Conservation (phyloP, 2,888 invertebrate species). For the Orthosia gracilis region DNA sequence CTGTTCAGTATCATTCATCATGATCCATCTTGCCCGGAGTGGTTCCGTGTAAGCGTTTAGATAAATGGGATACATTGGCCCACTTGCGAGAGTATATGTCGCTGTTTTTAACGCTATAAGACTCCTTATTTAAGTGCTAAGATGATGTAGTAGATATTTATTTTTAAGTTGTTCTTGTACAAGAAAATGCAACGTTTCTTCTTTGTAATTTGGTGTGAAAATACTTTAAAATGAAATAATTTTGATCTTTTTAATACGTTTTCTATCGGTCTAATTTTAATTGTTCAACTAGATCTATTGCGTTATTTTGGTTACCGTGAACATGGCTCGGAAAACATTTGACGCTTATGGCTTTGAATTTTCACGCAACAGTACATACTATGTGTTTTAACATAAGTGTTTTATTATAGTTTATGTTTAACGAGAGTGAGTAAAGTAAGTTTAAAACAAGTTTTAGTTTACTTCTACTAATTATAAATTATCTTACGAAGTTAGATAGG, state of each 20-base stretch:
- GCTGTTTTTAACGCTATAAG: slow-evolving; percentile 57
- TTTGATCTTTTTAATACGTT: no score
- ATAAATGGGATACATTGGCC: slow-evolving; percentile 69
- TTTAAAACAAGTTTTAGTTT: no score
- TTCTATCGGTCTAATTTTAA: neutral
- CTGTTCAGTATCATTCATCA: slow-evolving; percentile 68
- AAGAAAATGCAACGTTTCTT: slow-evolving; percentile 3
- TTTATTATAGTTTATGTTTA: neutral
- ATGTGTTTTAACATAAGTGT: neutral
- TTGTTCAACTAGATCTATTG: neutral
- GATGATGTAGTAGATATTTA: slow-evolving; percentile 53
- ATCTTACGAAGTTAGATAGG: no score
- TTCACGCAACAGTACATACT: neutral
- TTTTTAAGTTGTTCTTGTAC: slow-evolving; percentile 25
- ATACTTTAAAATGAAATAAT: no score
- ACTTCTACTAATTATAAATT: no score
- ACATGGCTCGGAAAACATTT: neutral
- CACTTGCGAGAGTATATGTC: slow-evolving; percentile 58
- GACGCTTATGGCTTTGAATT: neutral
- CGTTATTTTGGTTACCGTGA: no score
- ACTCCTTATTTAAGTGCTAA: slow-evolving; percentile 43
- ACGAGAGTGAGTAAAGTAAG: no score
- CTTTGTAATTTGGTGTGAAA: neutral
- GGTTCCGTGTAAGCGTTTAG: slow-evolving; percentile 66
- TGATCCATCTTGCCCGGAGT: slow-evolving; percentile 70